These are phyloP conservation scores for Caprella mutica DNA, from an alignment of 2,888 invertebrate genomes.

Conservation along the genomic window DNA sequence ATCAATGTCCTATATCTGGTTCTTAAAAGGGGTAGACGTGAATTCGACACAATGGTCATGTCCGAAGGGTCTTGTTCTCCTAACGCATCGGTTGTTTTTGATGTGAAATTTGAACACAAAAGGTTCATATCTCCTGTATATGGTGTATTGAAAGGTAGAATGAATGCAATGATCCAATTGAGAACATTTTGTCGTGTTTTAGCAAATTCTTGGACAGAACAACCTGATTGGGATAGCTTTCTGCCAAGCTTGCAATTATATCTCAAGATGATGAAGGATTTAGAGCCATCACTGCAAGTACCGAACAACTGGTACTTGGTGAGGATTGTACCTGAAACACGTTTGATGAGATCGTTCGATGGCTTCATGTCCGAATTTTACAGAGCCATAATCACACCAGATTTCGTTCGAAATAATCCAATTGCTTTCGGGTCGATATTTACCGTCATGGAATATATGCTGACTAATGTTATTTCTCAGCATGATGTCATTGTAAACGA, in stretches of 20 bases:
- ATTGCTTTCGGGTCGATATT: neutral
- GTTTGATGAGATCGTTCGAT: neutral
- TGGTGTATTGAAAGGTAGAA: neutral
- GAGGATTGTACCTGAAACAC: neutral
- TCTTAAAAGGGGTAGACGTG: neutral
- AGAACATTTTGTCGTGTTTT: neutral
- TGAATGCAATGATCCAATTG: neutral
- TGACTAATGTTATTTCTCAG: neutral
- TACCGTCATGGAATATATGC: neutral
- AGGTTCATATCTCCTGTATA: neutral
- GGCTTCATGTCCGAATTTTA: neutral
- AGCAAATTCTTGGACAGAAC: neutral
- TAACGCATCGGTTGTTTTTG: neutral
- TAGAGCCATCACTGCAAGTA: too few species aligned
- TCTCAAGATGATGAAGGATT: neutral
- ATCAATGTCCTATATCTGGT: neutral
- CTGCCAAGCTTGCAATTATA: neutral
- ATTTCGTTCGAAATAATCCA: neutral
- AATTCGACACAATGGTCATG: neutral
- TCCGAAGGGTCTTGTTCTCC: neutral
- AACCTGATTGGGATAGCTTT: neutral
- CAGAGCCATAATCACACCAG: constrained; percentile 1
- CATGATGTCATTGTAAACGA: neutral
- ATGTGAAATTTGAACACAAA: neutral
- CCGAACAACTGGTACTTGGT: neutral